Evolutionary conservation across 2,113 vertebrate species (phyloP), one percentile per base, ranked within the genome.

Genomic region (Thymallus thymallus): DNA sequence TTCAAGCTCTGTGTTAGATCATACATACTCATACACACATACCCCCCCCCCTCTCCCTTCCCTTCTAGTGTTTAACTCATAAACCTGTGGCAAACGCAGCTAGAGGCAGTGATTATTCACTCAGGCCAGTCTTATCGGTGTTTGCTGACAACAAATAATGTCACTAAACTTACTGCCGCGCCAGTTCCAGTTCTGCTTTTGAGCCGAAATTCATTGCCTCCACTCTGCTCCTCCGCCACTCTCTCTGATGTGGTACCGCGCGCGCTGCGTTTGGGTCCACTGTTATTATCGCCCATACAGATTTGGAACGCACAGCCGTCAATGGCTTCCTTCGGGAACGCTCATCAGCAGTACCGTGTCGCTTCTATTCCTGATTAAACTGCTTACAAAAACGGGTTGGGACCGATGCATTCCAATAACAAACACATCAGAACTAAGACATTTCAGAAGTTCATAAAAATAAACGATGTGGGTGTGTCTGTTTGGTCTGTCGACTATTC

Each of bases 151-250:
- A 69, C 55, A 75, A 79, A 84, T 48, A 67, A 63, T 45, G 72
- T 76, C 61, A 63, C 26, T 79, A 79, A 83, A 83, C 73, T 77
- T 68, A 51, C n/a, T 78, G 73, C 60, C 68, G 80, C 71, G 83
- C 75, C 46, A 51, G 46, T 23, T 81, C 79, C 86, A 84, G 14
- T 18, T 86, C 77, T 86, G 80, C 68, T 74, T 76, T 29, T 62
- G 41, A 69, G 71, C 26, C 35, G 35, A 41, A 10, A 10, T 10
- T 41, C 35, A 41, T 41, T 7, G 35, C 35, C 20, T 22, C 18
- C 18, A 32, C 29, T 23, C 29, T 23, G 6, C 29, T 29, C 62
- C 24, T 9, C 29, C 20, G 16, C 64, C 30, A 32, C 20, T 1
- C 35, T 35, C 32, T 41, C 30, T 67, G 64, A 67, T 67, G 30